Evolutionary conservation across 2,113 vertebrate species (phyloP), one percentile per base, ranked within the genome.

Genomic region (Paradisaea rubra): DNA sequence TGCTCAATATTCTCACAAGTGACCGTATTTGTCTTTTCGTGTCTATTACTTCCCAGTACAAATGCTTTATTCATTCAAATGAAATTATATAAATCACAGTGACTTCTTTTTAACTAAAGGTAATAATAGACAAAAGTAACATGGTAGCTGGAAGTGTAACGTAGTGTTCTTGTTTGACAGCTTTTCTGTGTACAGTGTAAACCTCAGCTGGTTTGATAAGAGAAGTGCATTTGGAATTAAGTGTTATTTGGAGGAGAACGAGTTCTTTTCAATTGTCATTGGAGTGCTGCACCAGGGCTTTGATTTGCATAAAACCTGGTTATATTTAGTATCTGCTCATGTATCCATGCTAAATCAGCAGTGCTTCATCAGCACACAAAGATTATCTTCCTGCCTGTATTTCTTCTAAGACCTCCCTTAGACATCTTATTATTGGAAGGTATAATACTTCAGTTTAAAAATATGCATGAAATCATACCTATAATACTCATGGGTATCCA

Each of bases 221-320:
- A 90, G 56, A n/a, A 52, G 9, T 90, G 80, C 22, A 90, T 77
- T 93, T 80, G 61, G 68, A 97, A 96, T 63, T 71, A 81, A 88
- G 54, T 50, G 47, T 90, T 91, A 71, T 78, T 94, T 96, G 52
- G 53, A 94, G 54, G 56, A 93, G 57, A 95, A 86, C 13, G 4
- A 92, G 35, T 74, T 95, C 45, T 91, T 95, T 87, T 83, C 79
- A 78, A 49, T 54, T 96, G 57, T 84, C 81, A 85, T 64, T 96
- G 95, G 93, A 94, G 94, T 89, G 70, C 84, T 85, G 72, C 64
- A 72, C 39, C 31, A 39, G 28, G 73, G 71, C 49, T 84, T 70
- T 97, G 74, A 96, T 97, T 96, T 97, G 83, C 92, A 86, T 97
- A 91, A 94, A 89, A 91, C 39, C 68, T 94, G 91, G 94, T 94